Percentiles rank a stretch among this genome's conserved stretches.
Conservation (phyloP, 2,113 vertebrate species). For the Corvus moneduloides region DNA sequence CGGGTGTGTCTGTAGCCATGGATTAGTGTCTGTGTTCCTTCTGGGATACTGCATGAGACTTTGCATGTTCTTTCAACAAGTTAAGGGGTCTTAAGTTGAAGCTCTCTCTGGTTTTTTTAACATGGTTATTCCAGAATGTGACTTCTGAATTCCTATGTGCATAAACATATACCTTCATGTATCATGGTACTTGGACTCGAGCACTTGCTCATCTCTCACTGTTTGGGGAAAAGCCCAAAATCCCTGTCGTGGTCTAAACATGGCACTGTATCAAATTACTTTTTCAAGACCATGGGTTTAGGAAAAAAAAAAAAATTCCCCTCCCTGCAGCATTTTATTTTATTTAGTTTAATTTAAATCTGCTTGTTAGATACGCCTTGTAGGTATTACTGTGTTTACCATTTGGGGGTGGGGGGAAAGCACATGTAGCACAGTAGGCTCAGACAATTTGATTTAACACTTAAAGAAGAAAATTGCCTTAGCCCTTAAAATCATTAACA, state of each 20-base stretch:
- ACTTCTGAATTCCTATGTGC: neutral
- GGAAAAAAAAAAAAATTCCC: neutral
- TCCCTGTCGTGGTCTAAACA: neutral
- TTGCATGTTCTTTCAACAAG: neutral
- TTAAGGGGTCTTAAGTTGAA: neutral
- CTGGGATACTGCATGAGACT: slow-evolving; percentile 30
- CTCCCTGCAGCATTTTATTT: neutral
- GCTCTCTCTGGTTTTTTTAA: neutral
- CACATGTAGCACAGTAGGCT: neutral
- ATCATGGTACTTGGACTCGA: neutral
- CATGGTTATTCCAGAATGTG: neutral
- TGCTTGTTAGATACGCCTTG: neutral
- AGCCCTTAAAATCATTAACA: neutral
- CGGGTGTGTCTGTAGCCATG: neutral
- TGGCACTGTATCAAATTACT: neutral
- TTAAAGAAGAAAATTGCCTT: neutral
- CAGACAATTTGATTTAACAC: neutral
- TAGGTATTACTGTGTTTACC: neutral
- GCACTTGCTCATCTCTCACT: slow-evolving; percentile 26
- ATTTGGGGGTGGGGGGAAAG: neutral
- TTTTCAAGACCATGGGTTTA: neutral
- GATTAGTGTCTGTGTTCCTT: neutral
- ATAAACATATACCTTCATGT: neutral
- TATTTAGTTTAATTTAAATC: neutral
- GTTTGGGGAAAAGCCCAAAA: slow-evolving; percentile 17